Conservation (phyloP, 2,113 vertebrate species). For the Crotophaga sulcirostris region DNA sequence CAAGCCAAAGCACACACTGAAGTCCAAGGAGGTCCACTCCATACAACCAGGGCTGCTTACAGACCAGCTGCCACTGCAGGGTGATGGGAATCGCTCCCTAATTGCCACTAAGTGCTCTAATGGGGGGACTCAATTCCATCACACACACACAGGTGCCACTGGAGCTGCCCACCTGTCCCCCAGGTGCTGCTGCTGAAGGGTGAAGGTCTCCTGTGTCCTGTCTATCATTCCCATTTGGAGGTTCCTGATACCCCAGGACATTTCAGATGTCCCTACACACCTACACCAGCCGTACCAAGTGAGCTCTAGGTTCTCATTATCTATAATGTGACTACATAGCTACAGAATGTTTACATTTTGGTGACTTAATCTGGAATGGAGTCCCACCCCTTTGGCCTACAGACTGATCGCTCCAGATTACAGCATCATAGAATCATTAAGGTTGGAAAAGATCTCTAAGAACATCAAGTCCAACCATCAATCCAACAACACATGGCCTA, state of each 20-base stretch:
- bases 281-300: background rate
- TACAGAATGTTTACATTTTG: background rate
- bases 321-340: background rate
- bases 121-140: background rate
- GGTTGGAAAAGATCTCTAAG: too few species aligned
- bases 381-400: background rate
- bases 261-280: background rate
- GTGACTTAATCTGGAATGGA: background rate
- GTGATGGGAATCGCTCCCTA: background rate
- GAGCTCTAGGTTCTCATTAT: background rate
- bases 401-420: background rate
- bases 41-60: background rate
- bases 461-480: too few species aligned
- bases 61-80: background rate
- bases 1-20: background rate
- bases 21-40: too few species aligned
- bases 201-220: background rate
- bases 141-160: background rate
- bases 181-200: background rate
- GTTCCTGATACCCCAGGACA: background rate
- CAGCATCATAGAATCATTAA: too few species aligned
- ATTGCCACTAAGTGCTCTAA: background rate
- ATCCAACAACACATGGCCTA: too few species aligned
- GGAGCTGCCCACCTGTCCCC: background rate
- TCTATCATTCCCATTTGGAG: background rate